Evolutionary conservation across 1,140 invertebrate genomes (phyloP).

Genomic region (Papilio helenus): DNA sequence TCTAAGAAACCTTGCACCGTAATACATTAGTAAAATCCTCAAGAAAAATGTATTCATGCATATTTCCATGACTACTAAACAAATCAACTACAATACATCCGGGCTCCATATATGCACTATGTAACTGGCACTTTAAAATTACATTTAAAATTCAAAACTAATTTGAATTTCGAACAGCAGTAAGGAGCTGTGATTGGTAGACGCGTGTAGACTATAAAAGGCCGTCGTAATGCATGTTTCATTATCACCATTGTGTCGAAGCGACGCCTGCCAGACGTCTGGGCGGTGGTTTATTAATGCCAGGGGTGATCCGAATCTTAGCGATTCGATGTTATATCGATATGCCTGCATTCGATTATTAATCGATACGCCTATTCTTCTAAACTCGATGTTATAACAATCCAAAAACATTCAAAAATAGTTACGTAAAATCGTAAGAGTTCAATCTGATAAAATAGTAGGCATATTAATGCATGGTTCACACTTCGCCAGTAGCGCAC

Average conservation of each 20-base stretch:
- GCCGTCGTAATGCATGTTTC: slow-evolving; percentile 66
- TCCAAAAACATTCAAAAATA: neutral
- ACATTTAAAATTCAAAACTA: slow-evolving; percentile 52
- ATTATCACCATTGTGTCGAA: slow-evolving; percentile 69
- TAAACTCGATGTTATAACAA: neutral
- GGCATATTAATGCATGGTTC: no score
- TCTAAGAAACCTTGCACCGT: neutral
- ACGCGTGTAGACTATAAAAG: slow-evolving; percentile 58
- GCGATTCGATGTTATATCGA: slow-evolving; percentile 64
- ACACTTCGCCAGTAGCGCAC: no score
- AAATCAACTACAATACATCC: neutral
- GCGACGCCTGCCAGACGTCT: slow-evolving; percentile 57
- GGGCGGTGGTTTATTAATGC: slow-evolving; percentile 55
- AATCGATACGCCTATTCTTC: neutral
- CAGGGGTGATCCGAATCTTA: slow-evolving; percentile 60
- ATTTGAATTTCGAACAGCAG: slow-evolving; percentile 50
- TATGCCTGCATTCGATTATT: slow-evolving; percentile 38
- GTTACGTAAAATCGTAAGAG: no score
- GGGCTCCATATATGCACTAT: neutral
- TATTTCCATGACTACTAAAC: neutral
- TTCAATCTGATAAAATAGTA: no score
- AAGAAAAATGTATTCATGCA: neutral
- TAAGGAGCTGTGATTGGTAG: slow-evolving; percentile 61
- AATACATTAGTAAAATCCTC: neutral
- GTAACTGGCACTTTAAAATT: slow-evolving; percentile 31